Conservation (phyloP, 2,113 vertebrate species). For the Caranx melampygus region DNA sequence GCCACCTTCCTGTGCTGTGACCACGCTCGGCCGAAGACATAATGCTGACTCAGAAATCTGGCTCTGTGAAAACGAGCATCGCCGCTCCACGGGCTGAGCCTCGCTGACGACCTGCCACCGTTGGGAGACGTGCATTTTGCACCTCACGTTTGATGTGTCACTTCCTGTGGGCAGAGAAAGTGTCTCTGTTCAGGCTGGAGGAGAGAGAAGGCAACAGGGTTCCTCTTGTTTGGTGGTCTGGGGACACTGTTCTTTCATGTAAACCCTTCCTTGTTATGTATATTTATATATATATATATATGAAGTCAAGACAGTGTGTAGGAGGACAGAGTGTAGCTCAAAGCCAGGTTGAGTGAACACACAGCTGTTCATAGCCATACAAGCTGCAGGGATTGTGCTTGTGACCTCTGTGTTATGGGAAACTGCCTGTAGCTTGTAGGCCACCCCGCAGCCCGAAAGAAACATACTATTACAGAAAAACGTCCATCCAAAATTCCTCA, state of each 20-base stretch:
- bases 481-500: constrained; percentile 1
- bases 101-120: neutral
- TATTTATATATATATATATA: neutral
- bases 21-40: neutral
- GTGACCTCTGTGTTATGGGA: constrained; percentile 27
- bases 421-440: constrained; percentile 12
- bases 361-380: constrained; percentile 31
- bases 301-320: neutral
- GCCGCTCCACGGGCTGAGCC: neutral
- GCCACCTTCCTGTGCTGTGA: neutral
- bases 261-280: neutral
- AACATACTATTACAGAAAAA: constrained; percentile 18
- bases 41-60: constrained; percentile 32
- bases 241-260: neutral
- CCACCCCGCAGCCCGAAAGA: constrained; percentile 17
- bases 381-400: constrained; percentile 36
- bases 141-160: constrained; percentile 16
- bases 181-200: neutral
- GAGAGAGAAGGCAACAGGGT: neutral
- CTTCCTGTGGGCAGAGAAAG: constrained; percentile 31
- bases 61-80: neutral
- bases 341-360: constrained; percentile 32
- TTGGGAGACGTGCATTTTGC: neutral
- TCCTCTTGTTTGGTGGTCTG: neutral
- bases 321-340: constrained; percentile 2